These are phyloP conservation scores for Redunca redunca DNA, from an alignment of 2,113 vertebrate genomes.

Conservation along the genomic window DNA sequence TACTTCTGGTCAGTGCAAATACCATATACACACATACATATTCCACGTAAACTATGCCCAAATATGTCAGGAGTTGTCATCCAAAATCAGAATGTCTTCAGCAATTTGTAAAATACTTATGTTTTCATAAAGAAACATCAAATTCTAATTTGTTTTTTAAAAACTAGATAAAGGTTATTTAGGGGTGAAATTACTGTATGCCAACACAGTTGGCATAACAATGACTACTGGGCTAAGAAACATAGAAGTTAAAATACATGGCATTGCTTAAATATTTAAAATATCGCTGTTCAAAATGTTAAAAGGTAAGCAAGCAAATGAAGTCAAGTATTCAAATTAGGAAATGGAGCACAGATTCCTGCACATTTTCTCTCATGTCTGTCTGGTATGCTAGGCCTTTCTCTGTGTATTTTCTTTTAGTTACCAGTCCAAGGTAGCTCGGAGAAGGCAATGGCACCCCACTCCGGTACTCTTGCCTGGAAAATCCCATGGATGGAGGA, in stretches of 20 bases:
- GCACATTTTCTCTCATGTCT: neutral
- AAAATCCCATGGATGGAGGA: no score
- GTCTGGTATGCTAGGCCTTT: neutral
- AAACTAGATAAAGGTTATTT: neutral
- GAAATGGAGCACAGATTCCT: neutral
- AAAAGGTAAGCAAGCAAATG: slow-evolving; percentile 3
- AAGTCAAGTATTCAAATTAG: neutral
- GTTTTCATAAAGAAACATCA: neutral
- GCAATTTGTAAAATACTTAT: neutral
- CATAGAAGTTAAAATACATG: neutral
- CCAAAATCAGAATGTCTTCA: neutral
- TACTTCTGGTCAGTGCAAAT: neutral
- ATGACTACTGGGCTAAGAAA: neutral
- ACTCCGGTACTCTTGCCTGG: no score
- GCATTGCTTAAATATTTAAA: neutral
- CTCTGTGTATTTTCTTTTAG: neutral
- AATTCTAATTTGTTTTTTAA: neutral
- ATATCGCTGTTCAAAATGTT: neutral
- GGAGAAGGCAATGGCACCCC: no score
- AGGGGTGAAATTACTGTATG: neutral
- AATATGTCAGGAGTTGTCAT: neutral
- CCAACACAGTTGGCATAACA: neutral
- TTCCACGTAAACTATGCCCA: neutral
- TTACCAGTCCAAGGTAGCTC: neutral
- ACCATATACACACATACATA: neutral